phyloP scores from a whole-genome alignment of 2,888 invertebrate genomes.

The Melanophora roralis region DNA sequence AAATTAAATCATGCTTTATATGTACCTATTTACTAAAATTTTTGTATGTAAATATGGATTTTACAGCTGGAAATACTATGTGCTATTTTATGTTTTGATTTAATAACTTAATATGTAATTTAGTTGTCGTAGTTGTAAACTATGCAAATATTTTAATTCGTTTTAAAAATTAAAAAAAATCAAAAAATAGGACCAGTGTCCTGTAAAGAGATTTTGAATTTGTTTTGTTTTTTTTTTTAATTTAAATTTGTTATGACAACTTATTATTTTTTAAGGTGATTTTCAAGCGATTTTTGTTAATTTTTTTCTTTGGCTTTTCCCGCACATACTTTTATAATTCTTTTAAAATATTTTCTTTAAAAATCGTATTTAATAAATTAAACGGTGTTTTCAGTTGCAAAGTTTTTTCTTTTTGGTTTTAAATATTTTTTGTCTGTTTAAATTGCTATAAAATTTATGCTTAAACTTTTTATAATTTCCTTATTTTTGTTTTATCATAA shows the following conservation, averaged over 20 bases:
- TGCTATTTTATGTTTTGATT: slow-evolving; percentile 24
- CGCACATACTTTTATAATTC: slow-evolving; percentile 38
- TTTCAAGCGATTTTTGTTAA: slow-evolving; percentile 52
- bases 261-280: slow-evolving; percentile 14
- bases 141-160: background rate
- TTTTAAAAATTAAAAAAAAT: too few species aligned
- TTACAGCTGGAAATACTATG: slow-evolving; percentile 56
- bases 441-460: slow-evolving; percentile 66
- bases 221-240: background rate
- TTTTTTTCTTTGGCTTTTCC: slow-evolving; percentile 41
- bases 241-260: background rate
- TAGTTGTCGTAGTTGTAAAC: background rate
- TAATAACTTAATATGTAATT: background rate
- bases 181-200: too few species aligned
- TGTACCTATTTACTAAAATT: background rate
- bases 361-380: slow-evolving; percentile 56
- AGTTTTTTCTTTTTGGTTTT: slow-evolving; percentile 41
- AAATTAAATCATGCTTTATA: slow-evolving; percentile 53
- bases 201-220: background rate
- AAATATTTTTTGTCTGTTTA: slow-evolving; percentile 46
- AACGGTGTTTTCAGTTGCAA: slow-evolving; percentile 65
- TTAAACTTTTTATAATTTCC: slow-evolving; percentile 57
- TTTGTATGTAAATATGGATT: slow-evolving; percentile 57
- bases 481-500: background rate
- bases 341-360: slow-evolving; percentile 52